Conservation (phyloP, 2,797 vertebrate genomes). For the Vireo griseus region DNA sequence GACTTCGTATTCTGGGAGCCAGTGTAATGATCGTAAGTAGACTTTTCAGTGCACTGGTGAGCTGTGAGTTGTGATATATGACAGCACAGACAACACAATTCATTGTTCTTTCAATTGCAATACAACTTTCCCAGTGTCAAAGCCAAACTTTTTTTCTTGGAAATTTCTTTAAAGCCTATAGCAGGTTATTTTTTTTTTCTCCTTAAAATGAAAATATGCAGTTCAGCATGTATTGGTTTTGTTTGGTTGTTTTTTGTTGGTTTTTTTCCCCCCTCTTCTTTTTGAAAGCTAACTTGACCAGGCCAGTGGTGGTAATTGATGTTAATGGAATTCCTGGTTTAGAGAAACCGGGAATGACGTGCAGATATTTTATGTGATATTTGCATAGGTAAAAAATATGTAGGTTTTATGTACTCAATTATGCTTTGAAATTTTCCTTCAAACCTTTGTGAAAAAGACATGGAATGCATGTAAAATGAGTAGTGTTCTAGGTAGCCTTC, state of each 20-base stretch:
- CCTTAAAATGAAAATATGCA: not conserved
- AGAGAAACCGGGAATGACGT: not conserved
- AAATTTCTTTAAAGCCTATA: not conserved
- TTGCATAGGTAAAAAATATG: not conserved
- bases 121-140: not conserved
- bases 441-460: not conserved
- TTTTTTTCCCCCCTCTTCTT: rapidly evolving
- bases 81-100: not conserved
- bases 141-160: not conserved
- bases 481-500: not conserved
- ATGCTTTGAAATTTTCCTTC: not conserved
- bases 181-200: not conserved
- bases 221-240: not conserved
- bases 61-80: not conserved
- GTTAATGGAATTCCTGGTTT: not conserved
- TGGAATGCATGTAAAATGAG: not conserved
- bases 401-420: not conserved
- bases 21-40: slow-evolving; percentile 97
- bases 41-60: not conserved
- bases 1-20: slow-evolving; percentile 93
- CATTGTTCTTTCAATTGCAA: not conserved
- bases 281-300: not conserved
- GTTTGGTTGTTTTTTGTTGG: not conserved
- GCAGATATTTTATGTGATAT: not conserved
- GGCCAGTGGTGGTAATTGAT: not conserved